Percentiles rank a stretch among this genome's conserved stretches.
Conservation (phyloP, 2,888 invertebrate species). For the Allolobophora icterica region DNA sequence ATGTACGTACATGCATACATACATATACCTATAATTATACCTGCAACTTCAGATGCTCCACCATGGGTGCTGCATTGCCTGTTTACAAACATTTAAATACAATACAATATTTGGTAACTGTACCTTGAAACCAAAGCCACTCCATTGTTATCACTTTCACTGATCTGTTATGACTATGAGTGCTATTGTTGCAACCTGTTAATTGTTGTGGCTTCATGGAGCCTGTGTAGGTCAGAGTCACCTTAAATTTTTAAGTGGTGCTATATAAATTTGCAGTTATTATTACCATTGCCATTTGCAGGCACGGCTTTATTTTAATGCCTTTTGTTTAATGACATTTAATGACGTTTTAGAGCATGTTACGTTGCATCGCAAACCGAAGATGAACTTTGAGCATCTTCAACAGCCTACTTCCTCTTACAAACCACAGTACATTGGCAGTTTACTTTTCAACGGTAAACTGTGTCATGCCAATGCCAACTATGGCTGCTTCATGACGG, state of each 20-base stretch:
- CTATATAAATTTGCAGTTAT: too few relatives aligned
- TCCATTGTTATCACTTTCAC: neutral
- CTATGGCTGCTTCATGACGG: conserved; percentile 63
- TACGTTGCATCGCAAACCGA: conserved; percentile 44
- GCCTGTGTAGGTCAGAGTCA: neutral
- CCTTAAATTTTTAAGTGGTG: neutral
- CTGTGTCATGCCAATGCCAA: conserved; percentile 59
- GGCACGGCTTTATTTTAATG: too few relatives aligned
- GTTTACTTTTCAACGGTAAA: conserved; percentile 61
- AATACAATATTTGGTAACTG: too few relatives aligned
- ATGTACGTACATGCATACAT: neutral
- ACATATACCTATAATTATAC: too few relatives aligned
- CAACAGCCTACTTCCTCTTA: conserved; percentile 52
- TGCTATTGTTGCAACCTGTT: neutral
- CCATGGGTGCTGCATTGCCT: too few relatives aligned
- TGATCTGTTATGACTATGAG: too few relatives aligned
- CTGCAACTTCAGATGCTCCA: too few relatives aligned
- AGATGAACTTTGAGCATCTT: conserved; percentile 57
- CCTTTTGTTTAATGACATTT: neutral
- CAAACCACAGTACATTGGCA: conserved; percentile 56
- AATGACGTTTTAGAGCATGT: conserved; percentile 51
- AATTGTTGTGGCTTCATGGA: neutral
- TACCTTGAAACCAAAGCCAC: neutral
- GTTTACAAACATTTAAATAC: too few relatives aligned
- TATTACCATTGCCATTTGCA: too few relatives aligned